These are phyloP conservation scores for Coelinius sp. DNA, from an alignment of 2,888 invertebrate genomes.

Conservation along the genomic window DNA sequence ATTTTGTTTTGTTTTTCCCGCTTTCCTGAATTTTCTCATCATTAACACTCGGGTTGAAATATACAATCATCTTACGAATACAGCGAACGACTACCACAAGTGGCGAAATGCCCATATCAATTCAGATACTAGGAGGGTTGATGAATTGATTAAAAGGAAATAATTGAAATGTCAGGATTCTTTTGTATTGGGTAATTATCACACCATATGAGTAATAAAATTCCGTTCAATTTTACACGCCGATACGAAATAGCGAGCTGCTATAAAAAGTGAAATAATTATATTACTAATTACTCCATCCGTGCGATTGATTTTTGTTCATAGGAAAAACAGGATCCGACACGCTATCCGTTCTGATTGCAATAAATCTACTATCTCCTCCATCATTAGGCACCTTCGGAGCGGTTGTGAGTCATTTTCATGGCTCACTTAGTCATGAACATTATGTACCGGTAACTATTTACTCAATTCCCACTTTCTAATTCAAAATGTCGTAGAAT, in stretches of 20 bases:
- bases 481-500: slow-evolving; percentile 19
- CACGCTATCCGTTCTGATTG: neutral
- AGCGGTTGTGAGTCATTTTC: slow-evolving; percentile 55
- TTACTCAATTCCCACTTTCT: slow-evolving; percentile 42
- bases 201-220: neutral
- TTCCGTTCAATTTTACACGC: neutral
- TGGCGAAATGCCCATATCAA: neutral
- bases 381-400: slow-evolving; percentile 57
- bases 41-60: too few relatives aligned
- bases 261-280: neutral
- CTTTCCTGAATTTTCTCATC: too few relatives aligned
- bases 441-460: slow-evolving; percentile 14
- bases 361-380: neutral
- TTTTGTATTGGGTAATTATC: neutral
- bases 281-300: neutral
- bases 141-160: neutral
- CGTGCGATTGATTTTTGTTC: neutral
- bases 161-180: neutral
- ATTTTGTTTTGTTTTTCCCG: too few relatives aligned
- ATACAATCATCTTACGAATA: too few relatives aligned
- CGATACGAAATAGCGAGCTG: neutral
- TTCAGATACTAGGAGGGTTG: neutral
- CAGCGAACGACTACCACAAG: too few relatives aligned
- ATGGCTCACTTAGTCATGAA: slow-evolving; percentile 3
- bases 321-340: neutral